Percentiles rank a stretch among this genome's conserved stretches.
Evolutionary conservation across 2,888 invertebrate species (phyloP).

Genomic region (Dione juno): DNA sequence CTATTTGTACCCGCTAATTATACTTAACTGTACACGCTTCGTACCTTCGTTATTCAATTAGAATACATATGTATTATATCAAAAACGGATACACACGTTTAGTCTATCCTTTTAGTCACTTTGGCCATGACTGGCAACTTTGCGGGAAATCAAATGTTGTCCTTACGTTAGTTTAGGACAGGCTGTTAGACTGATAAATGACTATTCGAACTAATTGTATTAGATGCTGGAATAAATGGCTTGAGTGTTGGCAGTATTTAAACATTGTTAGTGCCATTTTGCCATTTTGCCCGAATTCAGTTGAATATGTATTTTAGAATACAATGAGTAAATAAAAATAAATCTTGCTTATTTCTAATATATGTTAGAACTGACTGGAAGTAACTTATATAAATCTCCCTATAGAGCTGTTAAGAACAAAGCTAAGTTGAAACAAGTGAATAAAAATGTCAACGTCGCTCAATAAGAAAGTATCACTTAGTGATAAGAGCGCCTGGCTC

Average conservation of each 20-base stretch:
- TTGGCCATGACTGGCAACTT: slow-evolving; percentile 20
- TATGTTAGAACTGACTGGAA: too few species aligned
- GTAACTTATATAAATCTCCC: too few species aligned
- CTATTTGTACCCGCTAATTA: not conserved
- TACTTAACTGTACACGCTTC: not conserved
- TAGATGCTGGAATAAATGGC: not conserved
- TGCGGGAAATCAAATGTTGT: slow-evolving; percentile 28
- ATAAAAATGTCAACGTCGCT: too few species aligned
- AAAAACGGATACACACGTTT: not conserved
- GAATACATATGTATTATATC: not conserved
- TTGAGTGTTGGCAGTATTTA: not conserved
- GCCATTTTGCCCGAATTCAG: too few species aligned
- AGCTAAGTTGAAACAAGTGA: too few species aligned
- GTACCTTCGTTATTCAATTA: not conserved
- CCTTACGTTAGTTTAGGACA: slow-evolving; percentile 27
- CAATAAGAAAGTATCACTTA: too few species aligned
- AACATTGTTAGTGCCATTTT: not conserved
- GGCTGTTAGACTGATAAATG: slow-evolving; percentile 15
- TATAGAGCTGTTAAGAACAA: too few species aligned
- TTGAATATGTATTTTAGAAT: too few species aligned
- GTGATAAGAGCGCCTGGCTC: too few species aligned
- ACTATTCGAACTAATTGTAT: not conserved
- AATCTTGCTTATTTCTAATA: too few species aligned
- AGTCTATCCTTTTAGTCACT: not conserved
- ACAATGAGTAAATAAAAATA: too few species aligned